Conservation (phyloP, 2,888 invertebrate species). For the Allygus modestus region DNA sequence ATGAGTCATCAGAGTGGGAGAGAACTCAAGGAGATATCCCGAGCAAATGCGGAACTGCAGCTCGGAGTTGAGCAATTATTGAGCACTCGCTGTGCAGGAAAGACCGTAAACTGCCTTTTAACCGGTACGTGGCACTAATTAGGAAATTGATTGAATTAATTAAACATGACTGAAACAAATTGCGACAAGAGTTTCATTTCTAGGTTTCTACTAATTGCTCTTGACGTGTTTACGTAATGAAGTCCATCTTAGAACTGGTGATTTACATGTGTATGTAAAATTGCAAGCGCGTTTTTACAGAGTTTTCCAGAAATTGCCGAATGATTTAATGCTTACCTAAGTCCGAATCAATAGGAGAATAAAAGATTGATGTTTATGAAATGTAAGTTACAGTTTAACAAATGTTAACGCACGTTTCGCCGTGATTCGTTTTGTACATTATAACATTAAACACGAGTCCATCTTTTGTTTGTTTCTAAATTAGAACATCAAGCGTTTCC, state of each 20-base stretch:
- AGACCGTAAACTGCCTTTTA: background rate
- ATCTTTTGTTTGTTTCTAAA: no score
- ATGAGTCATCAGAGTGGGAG: no score
- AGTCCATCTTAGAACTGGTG: background rate
- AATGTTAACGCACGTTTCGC: no score
- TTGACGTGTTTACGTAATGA: background rate
- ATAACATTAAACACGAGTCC: no score
- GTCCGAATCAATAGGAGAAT: no score
- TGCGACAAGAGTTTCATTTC: slow-evolving; percentile 36
- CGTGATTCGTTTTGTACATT: no score
- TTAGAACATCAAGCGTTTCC: no score
- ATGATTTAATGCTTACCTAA: no score
- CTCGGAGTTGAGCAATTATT: background rate
- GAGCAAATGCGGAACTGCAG: background rate
- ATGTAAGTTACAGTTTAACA: no score
- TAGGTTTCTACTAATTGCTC: slow-evolving; percentile 18
- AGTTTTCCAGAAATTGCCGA: background rate
- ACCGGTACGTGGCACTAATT: background rate
- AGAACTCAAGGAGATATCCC: no score
- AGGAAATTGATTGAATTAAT: slow-evolving; percentile 35
- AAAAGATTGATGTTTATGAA: no score
- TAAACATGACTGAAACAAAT: slow-evolving; percentile 39
- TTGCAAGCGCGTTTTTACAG: background rate
- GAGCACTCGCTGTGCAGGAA: background rate
- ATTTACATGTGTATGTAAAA: background rate